Percentiles rank a stretch among this genome's conserved stretches.
phyloP scores from a whole-genome alignment of 2,113 vertebrate genomes.

The Manacus vitellinus region DNA sequence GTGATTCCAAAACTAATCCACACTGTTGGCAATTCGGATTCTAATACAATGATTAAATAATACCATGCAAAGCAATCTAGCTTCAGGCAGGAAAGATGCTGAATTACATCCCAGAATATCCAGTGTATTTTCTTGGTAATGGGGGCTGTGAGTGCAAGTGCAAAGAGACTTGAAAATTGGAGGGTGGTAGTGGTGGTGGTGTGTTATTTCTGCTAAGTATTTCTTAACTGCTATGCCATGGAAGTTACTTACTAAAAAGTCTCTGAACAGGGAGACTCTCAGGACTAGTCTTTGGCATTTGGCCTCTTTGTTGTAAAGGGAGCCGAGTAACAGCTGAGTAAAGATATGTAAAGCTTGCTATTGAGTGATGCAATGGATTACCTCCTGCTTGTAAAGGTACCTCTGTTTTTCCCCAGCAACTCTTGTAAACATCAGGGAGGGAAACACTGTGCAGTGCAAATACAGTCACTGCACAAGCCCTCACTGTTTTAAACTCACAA shows the following conservation, averaged over 20 bases:
- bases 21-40: conserved; percentile 25
- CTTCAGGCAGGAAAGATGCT: conserved; percentile 31
- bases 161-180: neutral
- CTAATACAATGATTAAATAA: conserved; percentile 53
- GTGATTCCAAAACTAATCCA: conserved; percentile 18
- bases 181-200: neutral
- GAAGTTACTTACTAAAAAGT: neutral
- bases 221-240: neutral
- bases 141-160: neutral
- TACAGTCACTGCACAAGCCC: neutral
- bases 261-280: neutral
- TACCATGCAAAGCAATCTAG: conserved; percentile 53
- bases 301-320: neutral
- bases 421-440: neutral
- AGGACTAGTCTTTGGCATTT: neutral
- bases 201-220: neutral
- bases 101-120: neutral
- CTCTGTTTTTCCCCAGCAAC: neutral
- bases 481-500: neutral
- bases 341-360: neutral
- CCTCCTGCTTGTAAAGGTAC: neutral
- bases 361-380: neutral
- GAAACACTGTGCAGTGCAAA: neutral
- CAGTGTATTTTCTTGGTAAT: neutral
- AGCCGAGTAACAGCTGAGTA: neutral